Evolutionary conservation across 2,113 vertebrate genomes (phyloP).

Genomic region (Capreolus pygargus): DNA sequence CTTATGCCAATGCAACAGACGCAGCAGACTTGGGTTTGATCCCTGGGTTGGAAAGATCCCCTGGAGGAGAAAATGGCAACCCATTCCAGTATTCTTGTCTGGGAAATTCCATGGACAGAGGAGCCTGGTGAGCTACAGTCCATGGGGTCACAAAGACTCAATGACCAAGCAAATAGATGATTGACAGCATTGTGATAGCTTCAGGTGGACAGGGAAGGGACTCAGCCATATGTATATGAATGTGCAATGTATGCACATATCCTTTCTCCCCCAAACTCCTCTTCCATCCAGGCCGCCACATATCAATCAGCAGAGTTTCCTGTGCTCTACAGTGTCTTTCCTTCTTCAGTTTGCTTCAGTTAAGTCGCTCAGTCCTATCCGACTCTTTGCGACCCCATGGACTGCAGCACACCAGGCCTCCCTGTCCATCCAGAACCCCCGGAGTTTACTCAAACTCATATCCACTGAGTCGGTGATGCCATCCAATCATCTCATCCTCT

Average conservation of each 20-base stretch:
- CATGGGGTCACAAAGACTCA: not conserved
- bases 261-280: not conserved
- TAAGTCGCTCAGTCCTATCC: not conserved
- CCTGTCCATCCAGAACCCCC: not conserved
- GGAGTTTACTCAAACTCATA: not conserved
- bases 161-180: not conserved
- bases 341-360: no score
- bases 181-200: not conserved
- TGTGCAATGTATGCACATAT: accelerated
- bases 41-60: not conserved
- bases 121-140: not conserved
- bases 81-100: not conserved
- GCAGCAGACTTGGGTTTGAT: not conserved
- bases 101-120: not conserved
- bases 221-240: not conserved
- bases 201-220: not conserved
- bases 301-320: not conserved
- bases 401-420: not conserved
- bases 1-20: not conserved
- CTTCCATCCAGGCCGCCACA: not conserved
- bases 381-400: not conserved
- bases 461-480: not conserved
- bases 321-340: not conserved
- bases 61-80: not conserved
- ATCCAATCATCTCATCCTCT: not conserved